Evolutionary conservation across 23 tunicate species (phyloP).

Genomic region (Trididemnum nubilum): DNA sequence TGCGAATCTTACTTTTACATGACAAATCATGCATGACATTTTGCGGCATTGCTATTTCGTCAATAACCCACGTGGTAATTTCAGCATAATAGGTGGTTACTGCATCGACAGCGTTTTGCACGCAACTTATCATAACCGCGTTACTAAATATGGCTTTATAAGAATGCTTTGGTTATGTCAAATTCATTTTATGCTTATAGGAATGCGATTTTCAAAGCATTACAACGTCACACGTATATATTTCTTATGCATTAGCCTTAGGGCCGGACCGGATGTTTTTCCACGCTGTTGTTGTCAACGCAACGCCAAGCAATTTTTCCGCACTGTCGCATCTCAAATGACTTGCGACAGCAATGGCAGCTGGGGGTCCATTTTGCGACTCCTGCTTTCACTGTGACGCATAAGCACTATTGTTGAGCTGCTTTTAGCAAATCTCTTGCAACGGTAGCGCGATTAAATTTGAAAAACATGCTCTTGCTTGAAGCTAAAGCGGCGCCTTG

Average conservation of each 20-base stretch:
- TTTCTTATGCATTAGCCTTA: slow-evolving; percentile 39
- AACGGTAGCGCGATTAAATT: too few relatives aligned
- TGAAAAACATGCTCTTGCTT: too few relatives aligned
- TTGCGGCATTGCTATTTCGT: background rate
- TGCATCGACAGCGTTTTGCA: background rate
- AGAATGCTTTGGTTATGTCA: background rate
- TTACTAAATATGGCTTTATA: background rate
- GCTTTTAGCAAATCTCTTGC: too few relatives aligned
- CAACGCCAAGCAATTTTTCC: slow-evolving; percentile 49
- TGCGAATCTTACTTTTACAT: background rate
- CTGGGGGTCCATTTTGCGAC: background rate
- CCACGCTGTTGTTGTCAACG: slow-evolving; percentile 22
- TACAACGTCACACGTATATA: background rate
- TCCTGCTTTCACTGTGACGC: background rate
- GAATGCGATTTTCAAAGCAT: background rate
- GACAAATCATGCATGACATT: background rate
- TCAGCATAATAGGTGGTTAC: background rate
- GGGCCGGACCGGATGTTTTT: slow-evolving; percentile 37
- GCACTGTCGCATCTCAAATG: slow-evolving; percentile 39
- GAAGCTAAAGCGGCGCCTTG: too few relatives aligned
- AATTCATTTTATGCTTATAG: background rate
- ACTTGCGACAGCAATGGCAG: slow-evolving; percentile 10
- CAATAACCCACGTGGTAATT: slow-evolving; percentile 9
- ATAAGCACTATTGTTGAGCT: too few relatives aligned
- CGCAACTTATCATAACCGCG: background rate